Evolutionary conservation across 1,140 invertebrate species (phyloP).

Genomic region (Aplysia californica): DNA sequence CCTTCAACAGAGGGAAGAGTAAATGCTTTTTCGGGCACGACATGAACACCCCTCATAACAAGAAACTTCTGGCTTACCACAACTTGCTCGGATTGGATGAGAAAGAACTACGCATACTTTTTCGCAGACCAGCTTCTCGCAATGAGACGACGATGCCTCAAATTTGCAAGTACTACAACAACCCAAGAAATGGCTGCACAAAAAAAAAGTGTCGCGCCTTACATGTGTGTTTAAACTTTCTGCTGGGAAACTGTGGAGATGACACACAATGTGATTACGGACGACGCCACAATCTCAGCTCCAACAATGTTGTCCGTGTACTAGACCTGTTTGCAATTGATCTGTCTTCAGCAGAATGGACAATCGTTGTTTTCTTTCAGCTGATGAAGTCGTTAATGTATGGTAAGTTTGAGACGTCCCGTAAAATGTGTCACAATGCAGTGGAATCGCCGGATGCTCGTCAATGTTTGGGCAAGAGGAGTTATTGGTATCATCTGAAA

Average conservation of each 20-base stretch:
- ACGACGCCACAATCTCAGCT: not conserved
- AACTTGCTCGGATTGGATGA: not conserved
- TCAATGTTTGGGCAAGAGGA: too few relatives aligned
- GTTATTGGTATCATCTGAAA: too few relatives aligned
- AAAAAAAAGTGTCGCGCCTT: constrained; percentile 4
- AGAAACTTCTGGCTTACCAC: not conserved
- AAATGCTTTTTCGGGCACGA: constrained; percentile 15
- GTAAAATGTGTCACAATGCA: too few relatives aligned
- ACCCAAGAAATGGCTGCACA: not conserved
- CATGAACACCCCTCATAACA: not conserved
- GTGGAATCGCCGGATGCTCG: too few relatives aligned
- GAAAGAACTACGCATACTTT: not conserved
- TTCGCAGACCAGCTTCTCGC: not conserved
- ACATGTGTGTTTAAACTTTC: constrained; percentile 11
- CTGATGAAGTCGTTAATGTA: too few relatives aligned
- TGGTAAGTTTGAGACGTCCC: too few relatives aligned
- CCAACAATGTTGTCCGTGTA: not conserved
- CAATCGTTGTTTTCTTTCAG: too few relatives aligned
- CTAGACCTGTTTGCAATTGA: not conserved
- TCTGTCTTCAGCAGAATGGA: too few relatives aligned
- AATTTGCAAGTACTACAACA: constrained; percentile 19
- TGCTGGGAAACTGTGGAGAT: not conserved
- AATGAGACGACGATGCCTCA: not conserved
- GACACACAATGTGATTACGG: too few relatives aligned
- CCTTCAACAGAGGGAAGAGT: not conserved